Conservation (phyloP, 2,113 vertebrate genomes). For the Mesitornis unicolor region DNA sequence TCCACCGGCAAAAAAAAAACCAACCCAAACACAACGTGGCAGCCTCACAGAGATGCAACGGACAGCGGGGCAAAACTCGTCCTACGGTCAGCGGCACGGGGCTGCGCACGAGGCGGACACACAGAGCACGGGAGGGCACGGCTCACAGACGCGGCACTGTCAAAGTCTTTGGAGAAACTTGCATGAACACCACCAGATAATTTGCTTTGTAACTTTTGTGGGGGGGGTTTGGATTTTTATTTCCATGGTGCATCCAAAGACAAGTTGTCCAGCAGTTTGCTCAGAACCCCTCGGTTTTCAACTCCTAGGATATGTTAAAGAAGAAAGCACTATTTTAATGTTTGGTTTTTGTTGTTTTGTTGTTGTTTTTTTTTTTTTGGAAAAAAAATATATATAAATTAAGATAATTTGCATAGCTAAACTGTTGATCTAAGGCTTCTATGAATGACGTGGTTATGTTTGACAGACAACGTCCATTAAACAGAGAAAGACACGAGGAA, state of each 20-base stretch:
- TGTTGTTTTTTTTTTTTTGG: too few relatives aligned
- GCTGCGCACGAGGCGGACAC: constrained; percentile 60
- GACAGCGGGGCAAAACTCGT: constrained; percentile 59
- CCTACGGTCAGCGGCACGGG: constrained; percentile 62
- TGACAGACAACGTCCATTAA: constrained; percentile 69
- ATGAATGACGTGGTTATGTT: constrained; percentile 72
- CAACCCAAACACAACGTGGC: too few relatives aligned
- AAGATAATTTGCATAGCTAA: constrained; percentile 84
- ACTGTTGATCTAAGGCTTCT: constrained; percentile 82
- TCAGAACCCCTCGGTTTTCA: constrained; percentile 71
- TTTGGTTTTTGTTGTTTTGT: too few relatives aligned
- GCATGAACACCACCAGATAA: constrained; percentile 70
- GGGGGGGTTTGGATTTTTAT: constrained; percentile 69
- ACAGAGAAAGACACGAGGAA: constrained; percentile 69
- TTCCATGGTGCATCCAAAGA: constrained; percentile 76
- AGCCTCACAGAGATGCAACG: constrained; percentile 48
- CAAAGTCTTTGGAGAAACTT: constrained; percentile 73
- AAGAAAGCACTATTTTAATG: constrained; percentile 80
- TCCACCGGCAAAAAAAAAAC: not conserved
- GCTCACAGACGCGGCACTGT: constrained; percentile 73
- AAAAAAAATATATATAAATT: constrained; percentile 69
- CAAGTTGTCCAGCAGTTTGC: constrained; percentile 75
- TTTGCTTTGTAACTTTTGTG: constrained; percentile 73
- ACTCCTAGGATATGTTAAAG: constrained; percentile 73
- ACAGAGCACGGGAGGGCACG: constrained; percentile 70